These are phyloP conservation scores for Acanthosoma haemorrhoidale DNA, from an alignment of 2,888 invertebrate species.

Conservation along the genomic window DNA sequence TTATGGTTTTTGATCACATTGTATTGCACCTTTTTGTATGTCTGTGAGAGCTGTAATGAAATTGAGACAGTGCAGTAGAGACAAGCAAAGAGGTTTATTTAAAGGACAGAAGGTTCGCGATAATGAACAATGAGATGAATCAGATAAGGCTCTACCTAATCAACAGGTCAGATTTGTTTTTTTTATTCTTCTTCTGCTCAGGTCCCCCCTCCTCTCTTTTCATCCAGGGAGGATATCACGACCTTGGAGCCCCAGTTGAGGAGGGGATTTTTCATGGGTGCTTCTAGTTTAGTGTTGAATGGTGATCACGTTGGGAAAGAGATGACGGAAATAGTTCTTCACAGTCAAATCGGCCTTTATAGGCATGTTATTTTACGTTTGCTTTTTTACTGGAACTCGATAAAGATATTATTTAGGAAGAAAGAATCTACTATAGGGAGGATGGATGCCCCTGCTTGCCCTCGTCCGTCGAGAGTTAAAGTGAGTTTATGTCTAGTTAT, in stretches of 20 bases:
- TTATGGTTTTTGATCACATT: too few species aligned
- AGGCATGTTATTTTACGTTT: not conserved
- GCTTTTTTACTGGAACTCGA: constrained; percentile 17
- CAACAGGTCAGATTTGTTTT: constrained; percentile 11
- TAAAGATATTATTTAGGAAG: not conserved
- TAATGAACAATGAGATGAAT: not conserved
- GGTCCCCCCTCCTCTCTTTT: not conserved
- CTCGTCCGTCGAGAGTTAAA: not conserved
- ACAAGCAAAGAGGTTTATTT: not conserved
- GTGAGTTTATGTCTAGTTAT: too few species aligned
- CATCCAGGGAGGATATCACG: constrained; percentile 11
- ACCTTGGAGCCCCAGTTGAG: constrained; percentile 6
- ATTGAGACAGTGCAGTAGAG: not conserved
- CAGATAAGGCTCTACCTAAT: constrained; percentile 11
- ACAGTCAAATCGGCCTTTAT: not conserved
- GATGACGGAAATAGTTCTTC: constrained; percentile 18
- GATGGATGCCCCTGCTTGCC: not conserved
- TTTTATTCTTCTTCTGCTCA: not conserved
- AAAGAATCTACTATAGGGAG: not conserved
- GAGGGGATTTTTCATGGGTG: not conserved
- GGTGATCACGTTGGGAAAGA: not conserved
- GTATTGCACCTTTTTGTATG: too few species aligned
- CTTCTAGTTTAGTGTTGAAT: constrained; percentile 3
- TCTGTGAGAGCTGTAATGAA: not conserved
- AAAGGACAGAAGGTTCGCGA: not conserved